phyloP scores from a whole-genome alignment of 2,888 invertebrate species.

The Plebejus melissa region DNA sequence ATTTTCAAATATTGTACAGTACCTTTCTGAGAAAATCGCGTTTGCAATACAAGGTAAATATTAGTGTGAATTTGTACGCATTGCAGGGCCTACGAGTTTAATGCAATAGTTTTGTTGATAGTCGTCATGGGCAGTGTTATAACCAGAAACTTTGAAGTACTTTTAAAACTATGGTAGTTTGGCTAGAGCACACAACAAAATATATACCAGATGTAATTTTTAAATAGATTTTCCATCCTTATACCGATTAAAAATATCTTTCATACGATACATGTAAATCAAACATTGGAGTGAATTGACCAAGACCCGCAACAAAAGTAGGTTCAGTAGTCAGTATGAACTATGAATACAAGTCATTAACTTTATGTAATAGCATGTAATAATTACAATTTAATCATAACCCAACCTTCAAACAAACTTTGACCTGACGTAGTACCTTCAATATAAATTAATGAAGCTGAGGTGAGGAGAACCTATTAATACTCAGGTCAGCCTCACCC shows the following conservation, averaged over 20 bases:
- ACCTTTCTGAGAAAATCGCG: slow-evolving; percentile 6
- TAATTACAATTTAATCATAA: not conserved
- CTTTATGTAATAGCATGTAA: not conserved
- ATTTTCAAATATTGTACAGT: slow-evolving; percentile 6
- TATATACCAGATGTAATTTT: not conserved
- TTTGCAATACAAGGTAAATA: slow-evolving; percentile 36
- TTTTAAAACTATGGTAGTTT: not conserved
- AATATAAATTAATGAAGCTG: slow-evolving; percentile 23
- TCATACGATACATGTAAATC: not conserved
- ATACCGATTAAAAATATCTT: not conserved
- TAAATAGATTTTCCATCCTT: not conserved
- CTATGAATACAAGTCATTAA: not conserved
- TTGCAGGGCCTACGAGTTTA: slow-evolving; percentile 52
- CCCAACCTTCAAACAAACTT: slow-evolving; percentile 12
- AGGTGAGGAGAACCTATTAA: slow-evolving; percentile 20
- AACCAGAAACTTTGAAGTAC: not conserved
- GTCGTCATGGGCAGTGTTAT: slow-evolving; percentile 37
- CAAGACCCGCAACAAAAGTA: not conserved
- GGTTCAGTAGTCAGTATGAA: not conserved
- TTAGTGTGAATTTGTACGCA: slow-evolving; percentile 61
- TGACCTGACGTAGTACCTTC: not conserved
- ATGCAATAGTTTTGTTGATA: slow-evolving; percentile 46
- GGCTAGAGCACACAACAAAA: not conserved
- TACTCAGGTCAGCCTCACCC: slow-evolving; percentile 22
- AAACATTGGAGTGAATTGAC: not conserved